Percentiles rank a stretch among this genome's conserved stretches.
Evolutionary conservation across 1,140 invertebrate genomes (phyloP).

Genomic region (Spodoptera litura): DNA sequence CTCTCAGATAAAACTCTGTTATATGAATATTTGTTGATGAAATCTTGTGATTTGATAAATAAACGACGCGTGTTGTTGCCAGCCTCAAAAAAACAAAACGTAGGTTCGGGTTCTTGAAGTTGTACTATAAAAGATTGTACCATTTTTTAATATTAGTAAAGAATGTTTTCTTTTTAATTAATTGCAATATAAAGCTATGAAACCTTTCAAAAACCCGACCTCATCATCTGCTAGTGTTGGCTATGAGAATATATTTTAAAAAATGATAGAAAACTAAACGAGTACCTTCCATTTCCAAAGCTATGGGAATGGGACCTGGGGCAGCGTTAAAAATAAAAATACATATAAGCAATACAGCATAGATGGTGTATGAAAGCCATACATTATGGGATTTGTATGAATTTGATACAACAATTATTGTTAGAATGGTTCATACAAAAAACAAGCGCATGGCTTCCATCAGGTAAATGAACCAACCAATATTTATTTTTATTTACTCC

Average conservation of each 20-base stretch:
- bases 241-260: constrained; percentile 25
- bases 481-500: too few species aligned
- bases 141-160: too few species aligned
- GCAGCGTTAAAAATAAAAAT: constrained; percentile 81
- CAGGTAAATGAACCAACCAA: too few species aligned
- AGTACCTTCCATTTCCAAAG: constrained; percentile 84
- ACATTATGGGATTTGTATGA: neutral
- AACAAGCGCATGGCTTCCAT: too few species aligned
- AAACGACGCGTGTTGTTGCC: constrained; percentile 14
- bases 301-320: constrained; percentile 84
- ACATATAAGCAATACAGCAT: constrained; percentile 76
- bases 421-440: too few species aligned
- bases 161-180: neutral
- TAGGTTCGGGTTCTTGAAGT: neutral
- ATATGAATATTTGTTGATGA: neutral
- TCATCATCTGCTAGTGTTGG: neutral
- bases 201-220: neutral
- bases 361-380: constrained; percentile 50
- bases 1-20: too few species aligned
- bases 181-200: neutral
- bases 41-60: neutral
- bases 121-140: too few species aligned
- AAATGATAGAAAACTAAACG: constrained; percentile 62
- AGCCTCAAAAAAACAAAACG: constrained; percentile 42
- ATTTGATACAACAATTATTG: too few species aligned